Percentiles rank a stretch among this genome's conserved stretches.
These are phyloP conservation scores for Cheilosia impressa DNA, from an alignment of 2,888 invertebrate genomes.

Conservation along the genomic window DNA sequence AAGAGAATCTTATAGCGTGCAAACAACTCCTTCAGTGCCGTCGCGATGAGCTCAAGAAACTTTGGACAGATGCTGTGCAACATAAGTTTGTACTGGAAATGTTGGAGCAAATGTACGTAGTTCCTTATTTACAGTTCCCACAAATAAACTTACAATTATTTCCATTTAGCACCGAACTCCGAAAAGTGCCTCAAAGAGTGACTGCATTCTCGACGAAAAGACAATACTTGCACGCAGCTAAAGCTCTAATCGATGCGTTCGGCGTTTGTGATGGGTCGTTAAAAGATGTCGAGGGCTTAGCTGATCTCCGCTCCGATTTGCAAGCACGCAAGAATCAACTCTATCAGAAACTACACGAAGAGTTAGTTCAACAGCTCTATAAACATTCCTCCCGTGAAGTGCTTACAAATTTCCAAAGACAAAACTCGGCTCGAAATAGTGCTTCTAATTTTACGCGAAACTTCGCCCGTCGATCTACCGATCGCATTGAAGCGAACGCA, in stretches of 20 bases:
- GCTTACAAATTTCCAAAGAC: constrained; percentile 85
- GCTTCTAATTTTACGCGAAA: constrained; percentile 86
- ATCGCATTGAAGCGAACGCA: constrained; percentile 84
- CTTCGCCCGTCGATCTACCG: constrained; percentile 85
- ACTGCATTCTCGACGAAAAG: constrained; percentile 88
- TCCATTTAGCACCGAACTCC: constrained; percentile 87
- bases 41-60: constrained; percentile 94
- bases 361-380: constrained; percentile 90
- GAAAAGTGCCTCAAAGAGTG: constrained; percentile 89
- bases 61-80: constrained; percentile 98
- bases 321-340: constrained; percentile 86
- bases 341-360: constrained; percentile 88
- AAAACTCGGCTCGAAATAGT: constrained; percentile 86
- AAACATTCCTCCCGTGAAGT: constrained; percentile 86
- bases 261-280: constrained; percentile 89
- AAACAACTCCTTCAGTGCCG: constrained; percentile 94
- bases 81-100: constrained; percentile 95
- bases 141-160: constrained; percentile 19
- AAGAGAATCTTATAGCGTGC: constrained; percentile 92
- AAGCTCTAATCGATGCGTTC: constrained; percentile 89
- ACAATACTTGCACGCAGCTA: constrained; percentile 94
- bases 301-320: constrained; percentile 91
- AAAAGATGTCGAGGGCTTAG: constrained; percentile 92
- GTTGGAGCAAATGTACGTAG: constrained; percentile 91
- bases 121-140: background rate